Evolutionary conservation across 2,113 vertebrate genomes (phyloP), one percentile per base, ranked within the genome.

Genomic region (Mandrillus leucophaeus): DNA sequence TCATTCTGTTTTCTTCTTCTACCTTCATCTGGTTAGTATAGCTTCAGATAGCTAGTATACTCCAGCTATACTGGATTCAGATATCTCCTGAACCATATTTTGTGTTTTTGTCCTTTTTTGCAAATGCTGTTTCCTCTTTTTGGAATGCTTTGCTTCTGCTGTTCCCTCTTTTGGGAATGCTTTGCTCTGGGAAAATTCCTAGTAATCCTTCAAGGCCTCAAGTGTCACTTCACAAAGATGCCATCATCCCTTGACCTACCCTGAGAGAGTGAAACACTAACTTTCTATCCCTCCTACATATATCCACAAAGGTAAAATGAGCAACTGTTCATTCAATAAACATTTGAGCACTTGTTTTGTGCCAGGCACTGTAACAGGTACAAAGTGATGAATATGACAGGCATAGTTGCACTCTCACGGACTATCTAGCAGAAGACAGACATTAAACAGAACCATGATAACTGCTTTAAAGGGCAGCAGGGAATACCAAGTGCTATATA

Each of bases 281-380:
- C 50, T 86, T 30, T 75, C 52, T 70, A 23, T 80, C 48, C 38
- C 3, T 79, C 2, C 59, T 35, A 81, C 45, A 79, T 10, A 52
- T 38, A 76, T 43, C 30, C 93, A 48, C 66, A 73, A 95, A 93
- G 40, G 59, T 92, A 55, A 93, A 95, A 94, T 16, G 32, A 92
- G 18, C 66, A 92, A 80, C 13, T 13, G 1, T 78, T 93, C 68
- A 81, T 38, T 93, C 80, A 88, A 35, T 72, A 66, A 95, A 87
- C 64, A 80, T 14, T 8, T 50, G 30, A 83, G 17, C 72, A 75
- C 23, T 57, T 88, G 32, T 48, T 90, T 72, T 93, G 68, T 82
- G 68, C 52, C 75, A 94, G 68, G 48, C 18, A 70, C 40, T 91
- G 50, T 30, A 61, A 43, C 45, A 83, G 35, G 40, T 55, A 83